These are phyloP conservation scores for Holacanthus passer DNA, from an alignment of 2,113 vertebrate genomes.

Conservation along the genomic window DNA sequence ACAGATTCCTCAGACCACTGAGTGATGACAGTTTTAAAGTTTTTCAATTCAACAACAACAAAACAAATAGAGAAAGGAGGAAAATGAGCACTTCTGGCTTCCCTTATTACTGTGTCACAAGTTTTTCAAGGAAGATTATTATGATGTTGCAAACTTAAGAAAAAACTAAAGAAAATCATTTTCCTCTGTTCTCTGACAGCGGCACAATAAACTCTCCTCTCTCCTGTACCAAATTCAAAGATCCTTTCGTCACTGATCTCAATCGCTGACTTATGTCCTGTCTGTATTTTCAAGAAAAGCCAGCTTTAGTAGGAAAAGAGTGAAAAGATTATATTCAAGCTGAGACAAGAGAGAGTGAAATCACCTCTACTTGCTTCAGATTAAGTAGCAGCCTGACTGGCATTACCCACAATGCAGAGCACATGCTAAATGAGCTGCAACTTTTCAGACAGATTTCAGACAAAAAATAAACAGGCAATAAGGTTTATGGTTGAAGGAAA, in stretches of 20 bases:
- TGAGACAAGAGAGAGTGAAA: not conserved
- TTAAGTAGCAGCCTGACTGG: not conserved
- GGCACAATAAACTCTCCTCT: not conserved
- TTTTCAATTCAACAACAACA: too few relatives aligned
- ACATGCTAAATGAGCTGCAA: not conserved
- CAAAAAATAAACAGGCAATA: not conserved
- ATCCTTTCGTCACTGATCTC: not conserved
- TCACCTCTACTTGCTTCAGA: not conserved
- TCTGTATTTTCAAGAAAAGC: not conserved
- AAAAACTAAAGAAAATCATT: not conserved
- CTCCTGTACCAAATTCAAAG: not conserved
- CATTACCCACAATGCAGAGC: not conserved
- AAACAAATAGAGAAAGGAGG: not conserved
- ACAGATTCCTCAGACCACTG: too few relatives aligned
- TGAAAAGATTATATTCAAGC: not conserved
- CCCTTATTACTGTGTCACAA: not conserved
- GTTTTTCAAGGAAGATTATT: not conserved
- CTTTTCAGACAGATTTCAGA: not conserved
- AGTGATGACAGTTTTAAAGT: too few relatives aligned
- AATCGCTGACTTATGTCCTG: not conserved
- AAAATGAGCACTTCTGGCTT: not conserved
- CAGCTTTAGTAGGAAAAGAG: not conserved
- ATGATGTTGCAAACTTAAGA: not conserved
- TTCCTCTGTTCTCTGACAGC: too few relatives aligned
- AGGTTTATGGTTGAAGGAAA: not conserved